phyloP scores from a whole-genome alignment of 2,113 vertebrate genomes.

The Synchiropus splendidus region DNA sequence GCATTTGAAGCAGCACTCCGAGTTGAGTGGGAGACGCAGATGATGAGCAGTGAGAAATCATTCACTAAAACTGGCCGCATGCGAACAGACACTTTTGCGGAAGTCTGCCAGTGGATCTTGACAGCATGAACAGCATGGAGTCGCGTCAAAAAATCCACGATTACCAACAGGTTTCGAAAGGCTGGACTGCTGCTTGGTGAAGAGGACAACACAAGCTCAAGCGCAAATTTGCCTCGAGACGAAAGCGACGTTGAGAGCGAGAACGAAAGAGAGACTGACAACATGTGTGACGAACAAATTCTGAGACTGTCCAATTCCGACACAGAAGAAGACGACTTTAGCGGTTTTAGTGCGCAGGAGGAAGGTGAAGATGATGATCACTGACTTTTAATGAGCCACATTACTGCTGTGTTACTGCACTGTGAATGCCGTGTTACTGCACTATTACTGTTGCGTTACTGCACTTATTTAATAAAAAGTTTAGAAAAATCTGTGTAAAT shows the following conservation, averaged over 20 bases:
- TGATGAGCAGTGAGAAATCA: not conserved
- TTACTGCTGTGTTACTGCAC: too few relatives aligned
- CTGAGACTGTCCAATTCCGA: too few relatives aligned
- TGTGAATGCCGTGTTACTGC: too few relatives aligned
- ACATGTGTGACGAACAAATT: too few relatives aligned
- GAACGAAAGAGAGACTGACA: not conserved
- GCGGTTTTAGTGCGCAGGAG: too few relatives aligned
- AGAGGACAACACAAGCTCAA: not conserved
- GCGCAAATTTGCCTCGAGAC: not conserved
- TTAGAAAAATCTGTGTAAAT: too few relatives aligned
- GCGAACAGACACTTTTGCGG: not conserved
- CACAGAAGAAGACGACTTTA: too few relatives aligned
- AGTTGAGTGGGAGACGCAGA: not conserved
- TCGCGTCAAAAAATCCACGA: not conserved
- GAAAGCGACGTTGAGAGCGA: not conserved
- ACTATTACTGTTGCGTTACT: too few relatives aligned
- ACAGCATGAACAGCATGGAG: not conserved
- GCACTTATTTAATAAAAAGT: too few relatives aligned
- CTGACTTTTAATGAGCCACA: too few relatives aligned
- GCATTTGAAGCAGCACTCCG: not conserved
- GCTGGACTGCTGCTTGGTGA: not conserved
- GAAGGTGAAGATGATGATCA: too few relatives aligned
- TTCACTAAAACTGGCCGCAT: not conserved
- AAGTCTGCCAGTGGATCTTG: not conserved
- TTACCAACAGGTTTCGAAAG: constrained; percentile 1